Evolutionary conservation across 2,888 invertebrate genomes (phyloP), one percentile per base, ranked within the genome.

Genomic region (Ctena decussata): DNA sequence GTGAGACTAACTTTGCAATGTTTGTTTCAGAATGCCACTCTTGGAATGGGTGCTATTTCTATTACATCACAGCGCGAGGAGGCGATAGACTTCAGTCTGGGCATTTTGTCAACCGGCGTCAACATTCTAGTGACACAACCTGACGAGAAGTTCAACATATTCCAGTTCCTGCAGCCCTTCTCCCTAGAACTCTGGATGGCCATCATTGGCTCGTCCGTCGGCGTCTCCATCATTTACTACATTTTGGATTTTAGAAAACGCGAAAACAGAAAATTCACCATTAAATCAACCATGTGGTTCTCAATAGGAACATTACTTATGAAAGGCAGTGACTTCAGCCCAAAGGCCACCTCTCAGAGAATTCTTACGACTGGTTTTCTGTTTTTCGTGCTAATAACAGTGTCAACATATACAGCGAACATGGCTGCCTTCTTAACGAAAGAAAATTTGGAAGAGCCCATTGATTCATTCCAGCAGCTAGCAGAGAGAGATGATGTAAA

Each of bases 341-440:
- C 94, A 3, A 86, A 89, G 27, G 89, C 90, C 2, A 87, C 92
- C 0, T 93, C 94, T 0, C 94, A 94, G 79, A 79, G 94, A 21
- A 93, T 94, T 49, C 82, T 94, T 11, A 93, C 94, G 0, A 92
- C 91, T 0, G 94, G 94, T 24, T 94, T 93, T 77, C 87, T 93
- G 15, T 94, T 94, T 84, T 94, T 94, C 75, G 94, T 94, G 18
- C 86, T 94, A 12, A 94, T 94, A 30, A 94, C 93, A 0, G 93
- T 94, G 11, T 93, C 93, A 27, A 94, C 93, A 32, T 94, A 94
- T 72, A 94, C 94, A 0, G 94, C 94, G 30, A 94, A 94, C 85
- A 92, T 94, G 93, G 94, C 94, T 1, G 94, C 94, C 41, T 94
- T 94, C 78, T 84, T 94, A 70, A 94, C 94, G 21, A 94, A 92